Evolutionary conservation across 1,140 invertebrate species (phyloP), one percentile per base, ranked within the genome.

Genomic region (Zaprionus ornatus): DNA sequence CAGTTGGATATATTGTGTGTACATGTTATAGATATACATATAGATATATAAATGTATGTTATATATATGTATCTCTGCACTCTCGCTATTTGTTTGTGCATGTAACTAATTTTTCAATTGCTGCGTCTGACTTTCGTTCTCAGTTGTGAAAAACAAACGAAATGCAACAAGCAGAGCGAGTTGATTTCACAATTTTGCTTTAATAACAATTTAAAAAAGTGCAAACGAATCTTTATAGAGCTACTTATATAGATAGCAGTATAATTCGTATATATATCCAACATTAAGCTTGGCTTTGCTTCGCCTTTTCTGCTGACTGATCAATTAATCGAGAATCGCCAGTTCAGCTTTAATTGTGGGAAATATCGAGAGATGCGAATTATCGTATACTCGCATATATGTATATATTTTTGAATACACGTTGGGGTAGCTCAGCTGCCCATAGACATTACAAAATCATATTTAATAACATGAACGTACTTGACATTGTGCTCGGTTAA

Each of bases 401-500:
- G 5, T 60, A 60, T 45, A 10, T 10, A 6, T 32, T 76, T 77
- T 63, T 71, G 48, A 62, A 78, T 86, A 68, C 77, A 60, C 61
- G 77, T 78, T 71, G 17, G 19, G 17, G 25, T 23, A 62, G 45
- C 61, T 12, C 50, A 27, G 50, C 10, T 65, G 52, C 64, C 64
- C 70, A 82, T 82, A 59, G 61, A 50, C 56, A 57, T 64, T 71
- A 56, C 62, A 74, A 76, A 70, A 66, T 62, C 57, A 56, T 68
- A 74, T 73, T 82, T 90, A 82, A 90, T 90, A 62, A 61, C 71
- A 48, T n/a, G 17, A 72, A 71, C 86, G 76, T 71, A 79, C 85
- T 88, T 90, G 85, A 86, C 85, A 77, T 90, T 90, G 82, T 54
- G 78, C 52, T 76, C 62, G 67, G 48, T 75, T 90, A 82, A 90